These are phyloP conservation scores for Drepanosiphum platanoidis DNA, from an alignment of 2,888 invertebrate species.

Conservation along the genomic window DNA sequence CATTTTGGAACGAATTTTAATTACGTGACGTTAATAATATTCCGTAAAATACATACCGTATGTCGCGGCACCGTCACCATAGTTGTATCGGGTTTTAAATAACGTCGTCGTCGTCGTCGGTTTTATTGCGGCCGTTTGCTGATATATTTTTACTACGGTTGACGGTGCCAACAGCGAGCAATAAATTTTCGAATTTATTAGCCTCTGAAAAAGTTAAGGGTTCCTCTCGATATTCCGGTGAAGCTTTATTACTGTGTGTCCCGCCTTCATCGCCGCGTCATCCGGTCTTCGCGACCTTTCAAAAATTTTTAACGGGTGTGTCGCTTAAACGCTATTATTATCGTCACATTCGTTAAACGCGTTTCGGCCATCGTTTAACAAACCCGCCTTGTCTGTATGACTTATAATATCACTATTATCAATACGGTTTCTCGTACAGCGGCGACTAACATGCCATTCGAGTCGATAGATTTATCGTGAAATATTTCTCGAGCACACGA, in stretches of 20 bases:
- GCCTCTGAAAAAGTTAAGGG: not conserved
- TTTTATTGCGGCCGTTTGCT: not conserved
- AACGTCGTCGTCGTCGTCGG: not conserved
- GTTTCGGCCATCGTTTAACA: not conserved
- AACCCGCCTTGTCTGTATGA: too few species aligned
- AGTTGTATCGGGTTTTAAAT: not conserved
- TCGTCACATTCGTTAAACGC: not conserved
- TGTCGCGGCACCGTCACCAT: not conserved
- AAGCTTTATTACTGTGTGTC: not conserved
- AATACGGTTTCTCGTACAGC: too few species aligned
- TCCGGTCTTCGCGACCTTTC: not conserved
- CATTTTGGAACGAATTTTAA: too few species aligned
- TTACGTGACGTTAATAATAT: too few species aligned
- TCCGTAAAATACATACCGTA: too few species aligned
- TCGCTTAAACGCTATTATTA: not conserved
- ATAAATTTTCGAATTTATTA: not conserved
- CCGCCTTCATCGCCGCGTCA: not conserved
- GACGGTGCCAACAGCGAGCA: not conserved
- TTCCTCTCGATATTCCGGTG: not conserved
- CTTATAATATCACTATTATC: too few species aligned
- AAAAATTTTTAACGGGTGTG: not conserved
- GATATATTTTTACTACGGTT: slow-evolving; percentile 16
- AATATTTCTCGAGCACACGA: too few species aligned
- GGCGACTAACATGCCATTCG: too few species aligned
- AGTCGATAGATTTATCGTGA: too few species aligned